phyloP scores from a whole-genome alignment of 2,797 vertebrate genomes.

The Labroides dimidiatus region DNA sequence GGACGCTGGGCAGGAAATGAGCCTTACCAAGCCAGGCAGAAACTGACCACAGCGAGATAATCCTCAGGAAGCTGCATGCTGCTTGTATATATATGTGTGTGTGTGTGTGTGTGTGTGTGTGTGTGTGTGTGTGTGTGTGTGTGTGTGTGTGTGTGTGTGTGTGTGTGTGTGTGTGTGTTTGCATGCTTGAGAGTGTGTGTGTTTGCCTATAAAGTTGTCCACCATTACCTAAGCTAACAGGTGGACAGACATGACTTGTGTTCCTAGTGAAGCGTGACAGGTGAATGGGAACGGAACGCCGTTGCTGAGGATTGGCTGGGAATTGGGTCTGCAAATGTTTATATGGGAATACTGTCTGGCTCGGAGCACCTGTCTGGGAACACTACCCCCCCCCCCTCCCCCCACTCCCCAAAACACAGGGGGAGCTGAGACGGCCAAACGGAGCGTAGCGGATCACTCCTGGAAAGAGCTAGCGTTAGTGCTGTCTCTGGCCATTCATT shows the following conservation, averaged over 20 bases:
- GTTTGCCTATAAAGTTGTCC: constrained; percentile 65
- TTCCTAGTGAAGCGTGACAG: constrained; percentile 76
- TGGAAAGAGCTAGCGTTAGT: constrained; percentile 80
- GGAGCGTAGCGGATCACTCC: constrained; percentile 79
- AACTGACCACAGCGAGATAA: constrained; percentile 79
- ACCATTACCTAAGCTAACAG: constrained; percentile 81
- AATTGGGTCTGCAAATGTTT: constrained; percentile 76
- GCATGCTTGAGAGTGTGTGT: too few species aligned
- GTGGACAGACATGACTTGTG: constrained; percentile 81
- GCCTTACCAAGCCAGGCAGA: constrained; percentile 79
- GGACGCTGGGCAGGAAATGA: constrained; percentile 84
- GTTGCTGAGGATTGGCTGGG: constrained; percentile 73
- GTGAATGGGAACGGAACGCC: constrained; percentile 70
- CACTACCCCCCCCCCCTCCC: constrained; percentile 25
- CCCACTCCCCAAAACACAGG: constrained; percentile 53
- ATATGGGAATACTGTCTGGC: constrained; percentile 81
- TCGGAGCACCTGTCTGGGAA: constrained; percentile 83
- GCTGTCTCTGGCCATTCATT: constrained; percentile 82
- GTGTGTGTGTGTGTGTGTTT: background rate
- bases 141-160: constrained; percentile 5
- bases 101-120: constrained; percentile 8
- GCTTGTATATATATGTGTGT: constrained; percentile 43
- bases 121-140: background rate
- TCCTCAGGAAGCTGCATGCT: constrained; percentile 79
- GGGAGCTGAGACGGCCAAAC: constrained; percentile 76